These are phyloP conservation scores for Amphiduros pacificus DNA, from an alignment of 2,888 invertebrate genomes.

Conservation along the genomic window DNA sequence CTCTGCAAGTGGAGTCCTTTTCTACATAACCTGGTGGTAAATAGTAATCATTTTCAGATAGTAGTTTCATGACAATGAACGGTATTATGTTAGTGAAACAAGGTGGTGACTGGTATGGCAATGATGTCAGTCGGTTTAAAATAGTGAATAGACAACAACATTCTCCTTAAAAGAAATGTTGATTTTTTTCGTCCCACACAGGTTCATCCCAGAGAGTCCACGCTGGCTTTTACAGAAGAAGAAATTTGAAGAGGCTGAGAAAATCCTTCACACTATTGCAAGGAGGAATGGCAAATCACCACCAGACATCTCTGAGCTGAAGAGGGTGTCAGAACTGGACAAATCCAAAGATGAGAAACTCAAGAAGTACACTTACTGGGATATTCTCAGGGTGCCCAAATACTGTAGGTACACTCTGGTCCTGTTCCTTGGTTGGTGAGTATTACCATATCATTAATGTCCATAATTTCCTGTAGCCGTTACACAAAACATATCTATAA, in stretches of 20 bases:
- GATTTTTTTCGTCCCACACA: neutral
- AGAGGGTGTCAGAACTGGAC: neutral
- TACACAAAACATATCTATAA: too few species aligned
- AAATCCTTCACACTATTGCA: slow-evolving; percentile 13
- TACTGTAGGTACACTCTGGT: slow-evolving; percentile 7
- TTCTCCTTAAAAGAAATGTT: too few species aligned
- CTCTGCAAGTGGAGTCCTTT: neutral
- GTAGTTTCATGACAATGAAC: too few species aligned
- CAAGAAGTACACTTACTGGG: slow-evolving; percentile 9
- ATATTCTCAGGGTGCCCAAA: neutral
- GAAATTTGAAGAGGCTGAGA: slow-evolving; percentile 12
- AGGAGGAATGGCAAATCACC: slow-evolving; percentile 2
- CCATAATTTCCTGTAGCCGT: too few species aligned
- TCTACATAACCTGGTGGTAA: slow-evolving; percentile 4
- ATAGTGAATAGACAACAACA: too few species aligned
- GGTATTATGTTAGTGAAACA: too few species aligned
- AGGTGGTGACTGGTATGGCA: too few species aligned
- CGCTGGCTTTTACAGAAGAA: slow-evolving; percentile 19
- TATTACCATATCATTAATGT: neutral
- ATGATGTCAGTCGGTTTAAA: too few species aligned
- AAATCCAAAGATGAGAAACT: neutral
- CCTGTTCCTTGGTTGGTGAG: slow-evolving; percentile 4
- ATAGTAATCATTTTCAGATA: too few species aligned
- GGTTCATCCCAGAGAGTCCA: slow-evolving; percentile 19
- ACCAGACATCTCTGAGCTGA: neutral